Conservation (phyloP, 2,888 invertebrate genomes). For the Himalopsyche japonica region DNA sequence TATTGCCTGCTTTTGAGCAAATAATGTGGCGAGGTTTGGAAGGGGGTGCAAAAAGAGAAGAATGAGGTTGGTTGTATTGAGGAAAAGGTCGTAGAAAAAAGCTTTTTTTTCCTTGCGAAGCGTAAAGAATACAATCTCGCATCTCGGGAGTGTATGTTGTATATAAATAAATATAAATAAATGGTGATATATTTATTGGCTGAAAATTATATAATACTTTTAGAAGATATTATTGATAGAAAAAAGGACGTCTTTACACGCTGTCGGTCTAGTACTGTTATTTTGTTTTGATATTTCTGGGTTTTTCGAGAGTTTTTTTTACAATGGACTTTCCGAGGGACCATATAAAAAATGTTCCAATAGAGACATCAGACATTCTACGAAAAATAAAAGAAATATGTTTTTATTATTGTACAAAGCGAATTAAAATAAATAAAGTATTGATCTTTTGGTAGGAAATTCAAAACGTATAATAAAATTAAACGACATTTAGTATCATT, state of each 20-base stretch:
- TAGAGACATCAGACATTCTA: neutral
- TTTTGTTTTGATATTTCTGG: neutral
- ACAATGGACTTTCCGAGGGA: neutral
- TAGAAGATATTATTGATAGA: neutral
- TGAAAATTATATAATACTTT: neutral
- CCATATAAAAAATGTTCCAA: neutral
- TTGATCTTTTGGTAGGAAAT: no score
- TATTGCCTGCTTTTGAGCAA: slow-evolving; percentile 22
- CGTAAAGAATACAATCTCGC: slow-evolving; percentile 1
- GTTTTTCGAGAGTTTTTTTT: neutral
- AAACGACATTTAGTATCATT: no score
- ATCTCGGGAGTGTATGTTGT: neutral
- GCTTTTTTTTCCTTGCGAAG: neutral
- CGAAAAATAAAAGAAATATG: neutral
- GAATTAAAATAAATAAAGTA: neutral
- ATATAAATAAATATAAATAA: neutral
- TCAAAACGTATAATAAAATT: no score
- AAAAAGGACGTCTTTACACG: neutral
- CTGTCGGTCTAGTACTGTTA: neutral
- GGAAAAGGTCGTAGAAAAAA: neutral
- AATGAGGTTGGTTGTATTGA: neutral
- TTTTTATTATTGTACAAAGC: neutral
- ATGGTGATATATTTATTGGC: slow-evolving; percentile 1
- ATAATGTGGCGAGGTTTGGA: slow-evolving; percentile 15
- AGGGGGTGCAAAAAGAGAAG: slow-evolving; percentile 5